Evolutionary conservation across 1,140 invertebrate genomes (phyloP).

Genomic region (Caenorhabditis briggsae): DNA sequence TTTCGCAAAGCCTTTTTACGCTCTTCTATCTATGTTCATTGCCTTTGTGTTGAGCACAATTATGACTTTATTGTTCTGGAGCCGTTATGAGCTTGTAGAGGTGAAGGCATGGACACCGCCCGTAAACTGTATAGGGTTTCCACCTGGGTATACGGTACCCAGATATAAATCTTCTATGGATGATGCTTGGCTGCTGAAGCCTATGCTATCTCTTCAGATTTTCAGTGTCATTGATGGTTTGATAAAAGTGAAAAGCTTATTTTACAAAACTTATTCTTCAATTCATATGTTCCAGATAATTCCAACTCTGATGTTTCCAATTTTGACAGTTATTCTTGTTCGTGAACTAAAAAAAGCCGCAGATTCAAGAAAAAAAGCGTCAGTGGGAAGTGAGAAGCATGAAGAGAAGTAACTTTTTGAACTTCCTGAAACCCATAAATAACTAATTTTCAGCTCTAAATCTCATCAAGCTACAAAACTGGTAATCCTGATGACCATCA

Average conservation of each 20-base stretch:
- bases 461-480: conserved; percentile 27
- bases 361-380: neutral
- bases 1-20: neutral
- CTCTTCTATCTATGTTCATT: neutral
- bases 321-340: neutral
- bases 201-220: neutral
- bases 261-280: too few species aligned
- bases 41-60: neutral
- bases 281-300: conserved; percentile 23
- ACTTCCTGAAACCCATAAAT: neutral
- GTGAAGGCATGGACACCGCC: neutral
- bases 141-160: neutral
- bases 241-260: neutral
- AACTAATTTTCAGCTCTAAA: neutral
- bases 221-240: conserved; percentile 38
- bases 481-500: neutral
- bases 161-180: conserved; percentile 5
- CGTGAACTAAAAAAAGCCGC: neutral
- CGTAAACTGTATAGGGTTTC: neutral
- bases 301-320: conserved; percentile 3
- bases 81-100: neutral
- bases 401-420: neutral
- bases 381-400: neutral
- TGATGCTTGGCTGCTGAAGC: neutral
- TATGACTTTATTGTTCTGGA: neutral